Base-by-base conservation (phyloP, 1,140 invertebrate species). In the Halictus rubicundus region DNA sequence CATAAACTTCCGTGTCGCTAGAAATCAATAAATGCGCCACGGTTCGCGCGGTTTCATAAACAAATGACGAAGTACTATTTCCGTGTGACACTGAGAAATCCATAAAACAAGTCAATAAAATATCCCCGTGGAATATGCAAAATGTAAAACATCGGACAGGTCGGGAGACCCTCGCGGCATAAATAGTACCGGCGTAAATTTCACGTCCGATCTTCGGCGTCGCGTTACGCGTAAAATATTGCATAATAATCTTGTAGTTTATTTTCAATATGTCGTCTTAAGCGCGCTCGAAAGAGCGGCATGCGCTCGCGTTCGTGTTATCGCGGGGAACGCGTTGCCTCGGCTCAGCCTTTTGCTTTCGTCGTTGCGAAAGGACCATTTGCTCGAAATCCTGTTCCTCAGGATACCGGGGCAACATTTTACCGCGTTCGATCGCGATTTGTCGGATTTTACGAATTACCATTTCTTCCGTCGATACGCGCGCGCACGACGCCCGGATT, bases 301-400 rank as follows among this genome's bases (percentile, higher is more conserved):
- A 5, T 0, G 60, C 27, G 21, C 42, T 12, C 42, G 37, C 19
- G 6, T 23, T n/a, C 42, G 21, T 65, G 21, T 42, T 65, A 65
- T 65, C 63, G 32, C 32, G 37, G 19, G 25, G 23, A 39, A 63
- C 60, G 3, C 32, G 39, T n/a, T 8, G 49, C 49, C 21, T 42
- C 37, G 37, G 37, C 10, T 64, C 19, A 7, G 63, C 37, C 37
- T 65, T 39, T 65, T n/a, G 21, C 37, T 65, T 23, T 65, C 21
- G 37, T n/a, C 21, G 63, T 65, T 42, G 37, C 37, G 63, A 65
- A 39, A 65, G 63, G n/a, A 42, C 63, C 63, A 19, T 23, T 42
- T 65, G 23, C 19, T 42, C 63, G 63, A 65, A 65, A 65, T 65
- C 37, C 63, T 39, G 63, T 65, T 65, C 37, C 32, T 23, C 63